Conservation (phyloP, 2,797 vertebrate genomes). For the Moxostoma hubbsi region DNA sequence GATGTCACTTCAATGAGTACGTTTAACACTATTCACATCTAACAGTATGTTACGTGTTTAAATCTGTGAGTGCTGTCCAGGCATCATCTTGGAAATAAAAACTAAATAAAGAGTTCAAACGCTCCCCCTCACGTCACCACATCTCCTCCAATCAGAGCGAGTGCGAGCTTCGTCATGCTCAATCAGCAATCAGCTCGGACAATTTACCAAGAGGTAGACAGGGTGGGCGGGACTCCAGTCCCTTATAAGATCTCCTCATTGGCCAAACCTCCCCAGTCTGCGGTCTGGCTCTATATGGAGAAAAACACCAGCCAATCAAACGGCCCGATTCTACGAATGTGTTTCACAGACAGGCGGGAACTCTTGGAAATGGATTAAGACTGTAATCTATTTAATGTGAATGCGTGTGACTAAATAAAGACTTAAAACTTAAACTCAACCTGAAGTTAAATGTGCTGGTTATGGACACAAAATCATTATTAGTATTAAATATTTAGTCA, state of each 20-base stretch:
- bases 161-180: conserved; percentile 83
- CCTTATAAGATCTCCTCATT: conserved; percentile 95
- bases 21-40: too few species aligned
- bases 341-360: neutral
- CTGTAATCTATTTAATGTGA: too few species aligned
- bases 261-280: conserved; percentile 96
- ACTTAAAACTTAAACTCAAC: neutral
- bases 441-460: neutral
- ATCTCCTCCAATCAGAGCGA: conserved; percentile 40
- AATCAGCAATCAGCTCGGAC: conserved; percentile 76
- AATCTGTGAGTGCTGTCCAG: neutral
- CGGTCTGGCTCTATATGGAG: conserved; percentile 90
- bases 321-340: conserved; percentile 26
- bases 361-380: too few species aligned
- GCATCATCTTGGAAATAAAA: neutral
- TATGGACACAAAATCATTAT: too few species aligned
- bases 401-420: too few species aligned
- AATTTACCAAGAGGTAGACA: conserved; percentile 89
- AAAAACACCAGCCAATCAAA: conserved; percentile 84
- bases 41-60: too few species aligned
- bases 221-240: conserved; percentile 76
- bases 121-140: conserved; percentile 7
- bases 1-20: too few species aligned
- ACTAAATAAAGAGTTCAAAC: neutral
- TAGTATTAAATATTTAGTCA: too few species aligned